Conservation (phyloP, 2,888 invertebrate genomes). For the Allygus modestus region DNA sequence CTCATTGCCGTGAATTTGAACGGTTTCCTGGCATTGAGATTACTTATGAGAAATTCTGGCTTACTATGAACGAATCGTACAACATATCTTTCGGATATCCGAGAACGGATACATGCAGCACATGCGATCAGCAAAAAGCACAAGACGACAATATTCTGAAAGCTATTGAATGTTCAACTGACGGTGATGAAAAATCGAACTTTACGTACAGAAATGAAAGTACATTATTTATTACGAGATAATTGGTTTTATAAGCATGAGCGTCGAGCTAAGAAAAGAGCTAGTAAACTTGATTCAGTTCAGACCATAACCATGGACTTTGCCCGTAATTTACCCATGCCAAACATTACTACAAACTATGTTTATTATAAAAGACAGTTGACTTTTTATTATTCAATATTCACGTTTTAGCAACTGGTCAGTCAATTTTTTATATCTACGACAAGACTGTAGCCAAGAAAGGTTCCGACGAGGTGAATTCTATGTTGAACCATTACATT, state of each 20-base stretch:
- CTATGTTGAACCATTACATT: neutral
- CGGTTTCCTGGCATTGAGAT: conserved; percentile 21
- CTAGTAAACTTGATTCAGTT: conserved; percentile 14
- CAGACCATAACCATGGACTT: conserved; percentile 40
- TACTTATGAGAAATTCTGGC: conserved; percentile 49
- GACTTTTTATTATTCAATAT: conserved; percentile 24
- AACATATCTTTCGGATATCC: conserved; percentile 59
- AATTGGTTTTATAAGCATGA: conserved; percentile 40
- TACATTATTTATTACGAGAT: conserved; percentile 46
- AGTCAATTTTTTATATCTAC: conserved; percentile 1
- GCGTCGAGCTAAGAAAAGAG: neutral
- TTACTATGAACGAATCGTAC: conserved; percentile 2
- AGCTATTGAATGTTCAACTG: conserved; percentile 10
- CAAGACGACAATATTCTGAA: conserved; percentile 32
- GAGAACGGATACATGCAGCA: conserved; percentile 53
- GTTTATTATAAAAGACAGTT: conserved; percentile 46
- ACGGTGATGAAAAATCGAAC: too few species aligned
- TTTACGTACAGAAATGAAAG: conserved; percentile 23
- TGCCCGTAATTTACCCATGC: conserved; percentile 21
- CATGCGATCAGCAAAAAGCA: conserved; percentile 50
- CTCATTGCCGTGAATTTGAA: conserved; percentile 12
- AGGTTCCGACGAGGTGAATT: neutral
- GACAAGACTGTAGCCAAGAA: neutral
- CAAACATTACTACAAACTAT: conserved; percentile 5
- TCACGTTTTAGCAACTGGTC: neutral